A percentile compares a stretch with the other conserved stretches of the same genome.
Conservation (phyloP, 2,113 vertebrate genomes). For the Struthidea cinerea region DNA sequence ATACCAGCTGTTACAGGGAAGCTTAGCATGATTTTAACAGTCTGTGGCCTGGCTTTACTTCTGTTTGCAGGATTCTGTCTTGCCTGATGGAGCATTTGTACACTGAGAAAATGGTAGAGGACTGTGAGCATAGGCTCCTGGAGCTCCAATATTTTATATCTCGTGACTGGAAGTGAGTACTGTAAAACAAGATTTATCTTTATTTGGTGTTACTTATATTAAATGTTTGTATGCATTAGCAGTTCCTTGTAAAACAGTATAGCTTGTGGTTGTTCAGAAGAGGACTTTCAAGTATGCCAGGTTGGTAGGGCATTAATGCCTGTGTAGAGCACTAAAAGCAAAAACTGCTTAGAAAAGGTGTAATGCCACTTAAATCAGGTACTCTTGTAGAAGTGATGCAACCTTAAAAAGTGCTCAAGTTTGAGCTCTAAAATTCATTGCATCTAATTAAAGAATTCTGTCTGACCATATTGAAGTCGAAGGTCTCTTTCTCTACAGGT, state of each 20-base stretch:
- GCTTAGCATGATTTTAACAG: background rate
- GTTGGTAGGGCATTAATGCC: background rate
- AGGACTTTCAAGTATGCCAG: background rate
- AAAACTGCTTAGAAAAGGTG: background rate
- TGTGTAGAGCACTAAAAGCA: background rate
- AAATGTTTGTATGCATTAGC: background rate
- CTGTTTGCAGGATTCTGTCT: conserved; percentile 85
- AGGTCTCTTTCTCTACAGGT: background rate
- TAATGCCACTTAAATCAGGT: background rate
- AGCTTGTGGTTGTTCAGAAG: background rate
- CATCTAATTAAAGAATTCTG: background rate
- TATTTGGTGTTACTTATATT: background rate
- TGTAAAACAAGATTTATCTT: background rate
- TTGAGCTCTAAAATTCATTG: background rate
- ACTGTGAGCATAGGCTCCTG: conserved; percentile 90
- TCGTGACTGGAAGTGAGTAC: conserved; percentile 94
- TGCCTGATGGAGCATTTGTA: conserved; percentile 98
- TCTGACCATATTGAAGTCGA: background rate
- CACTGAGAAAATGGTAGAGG: conserved; percentile 97
- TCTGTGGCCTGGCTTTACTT: background rate
- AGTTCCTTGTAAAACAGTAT: background rate
- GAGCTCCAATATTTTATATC: conserved; percentile 98
- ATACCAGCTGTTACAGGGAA: background rate
- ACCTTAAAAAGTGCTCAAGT: background rate
- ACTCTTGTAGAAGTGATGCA: background rate